Evolutionary conservation across 2,888 invertebrate species (phyloP).

Genomic region (Poecilobothrus nobilitatus): DNA sequence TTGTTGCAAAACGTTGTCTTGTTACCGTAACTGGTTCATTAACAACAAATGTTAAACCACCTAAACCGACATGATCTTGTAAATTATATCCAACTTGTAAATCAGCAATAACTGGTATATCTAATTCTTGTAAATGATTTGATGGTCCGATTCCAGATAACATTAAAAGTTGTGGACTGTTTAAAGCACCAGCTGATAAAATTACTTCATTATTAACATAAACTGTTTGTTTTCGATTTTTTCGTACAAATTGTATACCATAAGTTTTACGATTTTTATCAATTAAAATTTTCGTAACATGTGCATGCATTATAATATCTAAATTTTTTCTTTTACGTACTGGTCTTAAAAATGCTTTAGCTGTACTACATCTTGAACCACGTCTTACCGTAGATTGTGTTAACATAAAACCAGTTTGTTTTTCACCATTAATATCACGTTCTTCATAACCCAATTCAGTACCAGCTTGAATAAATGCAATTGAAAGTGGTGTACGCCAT

Average conservation of each 20-base stretch:
- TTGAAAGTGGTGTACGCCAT: slow-evolving; percentile 70
- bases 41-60: slow-evolving; percentile 73
- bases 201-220: slow-evolving; percentile 73
- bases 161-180: slow-evolving; percentile 84
- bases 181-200: slow-evolving; percentile 78
- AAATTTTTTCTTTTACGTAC: slow-evolving; percentile 67
- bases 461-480: slow-evolving; percentile 76
- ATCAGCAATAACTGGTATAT: slow-evolving; percentile 65
- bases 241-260: slow-evolving; percentile 64
- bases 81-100: slow-evolving; percentile 74
- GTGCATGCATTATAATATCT: slow-evolving; percentile 69
- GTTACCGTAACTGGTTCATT: slow-evolving; percentile 73
- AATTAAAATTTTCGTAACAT: slow-evolving; percentile 63
- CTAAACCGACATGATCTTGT: slow-evolving; percentile 81
- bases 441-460: slow-evolving; percentile 72
- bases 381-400: slow-evolving; percentile 77
- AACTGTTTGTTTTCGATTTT: slow-evolving; percentile 56
- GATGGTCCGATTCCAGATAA: slow-evolving; percentile 79
- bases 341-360: slow-evolving; percentile 79
- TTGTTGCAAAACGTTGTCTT: slow-evolving; percentile 65
- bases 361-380: slow-evolving; percentile 77
- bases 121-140: slow-evolving; percentile 61
- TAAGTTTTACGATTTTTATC: slow-evolving; percentile 64
- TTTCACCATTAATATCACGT: slow-evolving; percentile 72
- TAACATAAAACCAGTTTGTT: slow-evolving; percentile 79